phyloP scores from a whole-genome alignment of 2,797 vertebrate genomes.

The Geotrypetes seraphini region DNA sequence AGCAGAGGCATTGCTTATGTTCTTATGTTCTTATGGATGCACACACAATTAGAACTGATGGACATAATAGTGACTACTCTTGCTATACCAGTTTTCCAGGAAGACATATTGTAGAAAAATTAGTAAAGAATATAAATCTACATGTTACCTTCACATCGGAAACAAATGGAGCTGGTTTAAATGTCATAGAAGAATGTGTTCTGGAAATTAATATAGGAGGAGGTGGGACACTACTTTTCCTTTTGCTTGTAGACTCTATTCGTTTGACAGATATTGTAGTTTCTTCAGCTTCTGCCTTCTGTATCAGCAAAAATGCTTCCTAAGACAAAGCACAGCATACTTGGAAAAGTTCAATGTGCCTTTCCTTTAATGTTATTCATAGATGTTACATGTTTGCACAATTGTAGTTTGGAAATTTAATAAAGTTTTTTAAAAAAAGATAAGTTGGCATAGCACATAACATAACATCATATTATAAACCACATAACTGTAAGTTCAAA shows the following conservation, averaged over 20 bases:
- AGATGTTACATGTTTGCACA: too few species aligned
- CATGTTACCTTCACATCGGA: slow-evolving; percentile 57
- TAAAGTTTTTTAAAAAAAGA: too few species aligned
- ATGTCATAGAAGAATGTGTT: slow-evolving; percentile 63
- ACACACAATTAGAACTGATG: neutral
- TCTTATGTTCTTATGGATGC: too few species aligned
- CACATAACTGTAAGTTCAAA: too few species aligned
- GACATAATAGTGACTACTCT: neutral
- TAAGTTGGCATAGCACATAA: too few species aligned
- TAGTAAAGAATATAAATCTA: neutral
- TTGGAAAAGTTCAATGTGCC: too few species aligned
- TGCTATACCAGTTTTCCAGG: neutral
- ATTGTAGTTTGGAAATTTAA: too few species aligned
- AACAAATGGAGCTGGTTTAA: slow-evolving; percentile 69
- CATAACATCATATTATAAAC: too few species aligned
- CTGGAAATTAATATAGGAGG: slow-evolving; percentile 72
- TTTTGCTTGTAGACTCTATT: slow-evolving; percentile 24
- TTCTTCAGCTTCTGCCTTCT: slow-evolving; percentile 74
- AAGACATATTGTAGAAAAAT: neutral
- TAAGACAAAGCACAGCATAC: slow-evolving; percentile 42
- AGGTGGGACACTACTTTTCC: slow-evolving; percentile 55
- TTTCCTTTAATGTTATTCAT: too few species aligned
- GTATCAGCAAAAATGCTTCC: slow-evolving; percentile 69
- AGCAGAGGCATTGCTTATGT: too few species aligned
- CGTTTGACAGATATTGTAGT: slow-evolving; percentile 39